Conservation (phyloP, 2,888 invertebrate genomes). For the Brenthis ino region DNA sequence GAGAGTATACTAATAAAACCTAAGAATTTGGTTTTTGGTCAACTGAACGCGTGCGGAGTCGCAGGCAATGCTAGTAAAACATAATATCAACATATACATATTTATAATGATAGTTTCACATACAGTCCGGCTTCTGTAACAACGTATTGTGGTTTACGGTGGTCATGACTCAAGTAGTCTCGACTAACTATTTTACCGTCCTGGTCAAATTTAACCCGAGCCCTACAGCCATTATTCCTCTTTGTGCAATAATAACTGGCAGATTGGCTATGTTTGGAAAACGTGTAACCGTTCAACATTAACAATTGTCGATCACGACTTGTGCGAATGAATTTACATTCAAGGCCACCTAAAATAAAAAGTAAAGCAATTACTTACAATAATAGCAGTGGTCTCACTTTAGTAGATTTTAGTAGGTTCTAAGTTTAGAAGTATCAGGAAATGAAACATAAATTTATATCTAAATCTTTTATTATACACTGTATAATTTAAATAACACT, state of each 20-base stretch:
- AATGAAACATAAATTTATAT: no score
- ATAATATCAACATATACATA: not conserved
- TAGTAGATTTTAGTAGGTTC: no score
- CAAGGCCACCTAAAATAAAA: conserved; percentile 1
- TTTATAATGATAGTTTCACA: conserved; percentile 10
- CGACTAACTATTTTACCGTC: conserved; percentile 37
- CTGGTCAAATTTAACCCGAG: conserved; percentile 41
- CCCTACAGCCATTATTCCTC: conserved; percentile 46
- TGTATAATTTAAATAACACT: not conserved
- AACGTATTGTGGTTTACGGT: conserved; percentile 41
- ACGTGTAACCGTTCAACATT: conserved; percentile 47
- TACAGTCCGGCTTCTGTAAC: conserved; percentile 12
- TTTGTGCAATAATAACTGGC: conserved; percentile 49
- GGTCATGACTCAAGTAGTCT: conserved; percentile 38
- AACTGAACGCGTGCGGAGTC: no score
- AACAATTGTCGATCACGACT: conserved; percentile 41
- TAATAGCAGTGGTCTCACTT: not conserved
- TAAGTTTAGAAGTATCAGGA: no score
- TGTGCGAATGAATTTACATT: conserved; percentile 47
- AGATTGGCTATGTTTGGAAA: conserved; percentile 40
- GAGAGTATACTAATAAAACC: no score
- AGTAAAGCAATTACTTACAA: not conserved
- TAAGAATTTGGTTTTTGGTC: no score
- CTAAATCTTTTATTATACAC: not conserved
- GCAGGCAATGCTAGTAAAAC: no score